A percentile compares a stretch with the other conserved stretches of the same genome.
Conservation (phyloP, 2,113 vertebrate genomes). For the Cyanoderma ruficeps region DNA sequence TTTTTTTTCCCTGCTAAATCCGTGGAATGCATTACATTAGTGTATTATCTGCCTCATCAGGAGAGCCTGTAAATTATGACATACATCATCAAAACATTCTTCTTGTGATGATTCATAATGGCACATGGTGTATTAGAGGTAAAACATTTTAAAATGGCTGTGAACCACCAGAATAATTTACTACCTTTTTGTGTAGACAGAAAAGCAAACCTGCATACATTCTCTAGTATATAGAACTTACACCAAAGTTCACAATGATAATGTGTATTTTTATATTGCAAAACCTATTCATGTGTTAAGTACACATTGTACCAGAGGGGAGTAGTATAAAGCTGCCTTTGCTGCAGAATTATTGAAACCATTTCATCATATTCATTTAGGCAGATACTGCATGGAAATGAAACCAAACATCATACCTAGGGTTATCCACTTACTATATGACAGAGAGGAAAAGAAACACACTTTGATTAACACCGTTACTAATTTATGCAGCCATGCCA, state of each 20-base stretch:
- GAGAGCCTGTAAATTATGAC: slow-evolving; percentile 7
- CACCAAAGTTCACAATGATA: background rate
- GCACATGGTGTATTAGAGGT: background rate
- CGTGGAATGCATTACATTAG: background rate
- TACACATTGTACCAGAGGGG: background rate
- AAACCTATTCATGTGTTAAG: background rate
- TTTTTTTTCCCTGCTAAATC: background rate
- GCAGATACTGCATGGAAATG: background rate
- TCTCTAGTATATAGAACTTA: background rate
- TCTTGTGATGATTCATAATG: background rate
- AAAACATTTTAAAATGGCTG: background rate
- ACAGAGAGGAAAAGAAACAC: background rate
- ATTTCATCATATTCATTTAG: background rate
- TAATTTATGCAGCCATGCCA: background rate
- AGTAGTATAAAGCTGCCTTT: background rate
- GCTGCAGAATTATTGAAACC: background rate
- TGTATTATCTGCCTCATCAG: background rate
- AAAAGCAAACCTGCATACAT: background rate
- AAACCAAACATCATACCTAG: background rate
- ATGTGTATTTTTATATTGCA: background rate
- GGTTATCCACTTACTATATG: background rate
- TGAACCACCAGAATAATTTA: background rate
- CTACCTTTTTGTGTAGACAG: background rate
- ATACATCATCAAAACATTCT: background rate
- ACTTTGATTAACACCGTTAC: background rate